Evolutionary conservation across 37 sponge, comb jelly and placozoan species (phyloP).

Genomic region (Theonella swinhoei): DNA sequence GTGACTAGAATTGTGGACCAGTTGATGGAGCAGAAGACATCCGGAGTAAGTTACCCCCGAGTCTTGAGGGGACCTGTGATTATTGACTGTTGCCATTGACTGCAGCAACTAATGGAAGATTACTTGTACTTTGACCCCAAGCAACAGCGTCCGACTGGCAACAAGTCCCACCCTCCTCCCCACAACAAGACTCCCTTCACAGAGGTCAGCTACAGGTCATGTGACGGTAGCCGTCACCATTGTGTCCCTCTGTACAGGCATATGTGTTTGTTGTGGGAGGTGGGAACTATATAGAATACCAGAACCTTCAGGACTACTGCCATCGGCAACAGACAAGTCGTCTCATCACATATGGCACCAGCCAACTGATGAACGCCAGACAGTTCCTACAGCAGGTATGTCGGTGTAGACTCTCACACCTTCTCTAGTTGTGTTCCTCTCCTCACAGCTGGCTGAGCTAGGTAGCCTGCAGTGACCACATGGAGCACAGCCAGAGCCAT

Average conservation of each 20-base stretch:
- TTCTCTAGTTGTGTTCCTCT: neutral
- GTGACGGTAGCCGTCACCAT: neutral
- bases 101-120: conserved; percentile 56
- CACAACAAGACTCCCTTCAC: neutral
- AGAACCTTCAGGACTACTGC: conserved; percentile 85
- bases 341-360: conserved; percentile 82
- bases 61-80: too few species aligned
- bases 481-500: too few species aligned
- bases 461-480: too few species aligned
- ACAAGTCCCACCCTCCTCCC: conserved; percentile 4
- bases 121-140: conserved; percentile 96
- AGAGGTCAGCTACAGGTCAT: neutral
- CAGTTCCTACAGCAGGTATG: conserved; percentile 82
- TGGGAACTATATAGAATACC: conserved; percentile 97
- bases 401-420: neutral
- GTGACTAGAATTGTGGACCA: conserved; percentile 93
- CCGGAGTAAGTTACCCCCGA: conserved; percentile 55
- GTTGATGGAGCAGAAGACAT: conserved; percentile 81
- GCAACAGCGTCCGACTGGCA: conserved; percentile 70
- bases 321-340: conserved; percentile 37
- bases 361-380: conserved; percentile 72
- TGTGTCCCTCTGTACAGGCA: conserved; percentile 50
- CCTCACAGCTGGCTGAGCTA: conserved; percentile 11
- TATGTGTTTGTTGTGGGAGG: conserved; percentile 97
- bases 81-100: too few species aligned